Conservation (phyloP, 2,797 vertebrate genomes). For the Alfaro cultratus region DNA sequence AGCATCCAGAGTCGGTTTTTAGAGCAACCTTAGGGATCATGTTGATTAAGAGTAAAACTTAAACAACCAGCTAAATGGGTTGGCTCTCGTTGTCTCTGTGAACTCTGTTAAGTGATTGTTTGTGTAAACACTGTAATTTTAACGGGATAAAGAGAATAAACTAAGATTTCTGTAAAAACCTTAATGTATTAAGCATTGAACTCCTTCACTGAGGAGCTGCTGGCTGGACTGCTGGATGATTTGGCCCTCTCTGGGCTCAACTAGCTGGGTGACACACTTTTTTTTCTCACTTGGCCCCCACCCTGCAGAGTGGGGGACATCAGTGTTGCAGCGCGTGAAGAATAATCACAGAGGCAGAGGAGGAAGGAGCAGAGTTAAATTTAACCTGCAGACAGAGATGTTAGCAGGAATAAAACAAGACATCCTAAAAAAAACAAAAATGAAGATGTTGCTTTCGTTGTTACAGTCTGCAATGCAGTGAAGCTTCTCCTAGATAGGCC, state of each 20-base stretch:
- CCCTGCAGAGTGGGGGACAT: conserved; percentile 60
- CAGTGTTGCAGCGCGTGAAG: conserved; percentile 66
- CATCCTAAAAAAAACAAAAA: conserved; percentile 31
- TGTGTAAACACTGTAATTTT: not conserved
- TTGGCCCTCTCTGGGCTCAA: conserved; percentile 42
- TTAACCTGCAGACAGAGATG: conserved; percentile 54
- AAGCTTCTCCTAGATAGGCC: conserved; percentile 19
- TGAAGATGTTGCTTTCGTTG: conserved; percentile 30
- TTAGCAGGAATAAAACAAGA: conserved; percentile 42
- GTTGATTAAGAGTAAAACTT: not conserved
- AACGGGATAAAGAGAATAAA: not conserved
- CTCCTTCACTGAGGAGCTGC: conserved; percentile 23
- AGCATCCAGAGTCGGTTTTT: not conserved
- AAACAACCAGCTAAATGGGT: not conserved
- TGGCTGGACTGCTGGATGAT: conserved; percentile 32
- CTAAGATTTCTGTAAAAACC: not conserved
- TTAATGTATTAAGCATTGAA: conserved; percentile 22
- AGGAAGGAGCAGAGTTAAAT: conserved; percentile 60
- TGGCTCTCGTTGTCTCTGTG: not conserved
- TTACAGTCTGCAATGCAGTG: conserved; percentile 59
- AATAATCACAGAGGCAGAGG: conserved; percentile 66
- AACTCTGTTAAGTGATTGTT: not conserved
- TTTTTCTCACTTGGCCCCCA: conserved; percentile 35
- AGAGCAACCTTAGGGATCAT: not conserved
- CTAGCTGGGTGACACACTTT: conserved; percentile 65